Evolutionary conservation across 2,888 invertebrate species (phyloP).

Genomic region (Agrilus biguttatus): DNA sequence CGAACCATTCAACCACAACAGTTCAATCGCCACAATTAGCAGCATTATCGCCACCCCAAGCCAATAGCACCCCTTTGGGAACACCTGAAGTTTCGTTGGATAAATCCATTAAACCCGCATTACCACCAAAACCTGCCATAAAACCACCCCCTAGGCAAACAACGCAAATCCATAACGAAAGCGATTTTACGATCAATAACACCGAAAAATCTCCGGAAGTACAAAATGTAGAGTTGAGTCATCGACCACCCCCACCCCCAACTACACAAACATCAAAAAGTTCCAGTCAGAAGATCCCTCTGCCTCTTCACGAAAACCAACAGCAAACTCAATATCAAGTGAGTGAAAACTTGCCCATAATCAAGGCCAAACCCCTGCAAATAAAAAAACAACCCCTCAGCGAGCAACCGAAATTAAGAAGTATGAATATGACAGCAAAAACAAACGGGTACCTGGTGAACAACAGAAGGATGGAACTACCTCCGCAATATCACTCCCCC

Average conservation of each 20-base stretch:
- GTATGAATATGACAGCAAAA: conserved; percentile 32
- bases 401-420: conserved; percentile 64
- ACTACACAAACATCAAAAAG: conserved; percentile 19
- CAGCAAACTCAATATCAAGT: conserved; percentile 23
- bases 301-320: conserved; percentile 8
- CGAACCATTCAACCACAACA: conserved; percentile 11
- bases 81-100: conserved; percentile 39
- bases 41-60: conserved; percentile 42
- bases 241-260: conserved; percentile 35
- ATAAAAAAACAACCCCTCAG: conserved; percentile 70
- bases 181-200: conserved; percentile 6
- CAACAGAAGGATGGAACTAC: conserved; percentile 64
- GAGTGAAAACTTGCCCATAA: conserved; percentile 33
- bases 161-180: conserved; percentile 17
- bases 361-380: conserved; percentile 73
- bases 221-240: conserved; percentile 13
- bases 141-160: conserved; percentile 40
- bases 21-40: conserved; percentile 17
- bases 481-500: conserved; percentile 66
- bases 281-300: conserved; percentile 6
- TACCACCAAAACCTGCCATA: conserved; percentile 71
- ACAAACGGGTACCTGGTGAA: conserved; percentile 51
- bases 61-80: conserved; percentile 43
- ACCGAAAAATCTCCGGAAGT: conserved; percentile 5
- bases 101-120: conserved; percentile 55